Evolutionary conservation across 2,888 invertebrate genomes (phyloP), one percentile per base, ranked within the genome.

Genomic region (Electrophaes corylata): DNA sequence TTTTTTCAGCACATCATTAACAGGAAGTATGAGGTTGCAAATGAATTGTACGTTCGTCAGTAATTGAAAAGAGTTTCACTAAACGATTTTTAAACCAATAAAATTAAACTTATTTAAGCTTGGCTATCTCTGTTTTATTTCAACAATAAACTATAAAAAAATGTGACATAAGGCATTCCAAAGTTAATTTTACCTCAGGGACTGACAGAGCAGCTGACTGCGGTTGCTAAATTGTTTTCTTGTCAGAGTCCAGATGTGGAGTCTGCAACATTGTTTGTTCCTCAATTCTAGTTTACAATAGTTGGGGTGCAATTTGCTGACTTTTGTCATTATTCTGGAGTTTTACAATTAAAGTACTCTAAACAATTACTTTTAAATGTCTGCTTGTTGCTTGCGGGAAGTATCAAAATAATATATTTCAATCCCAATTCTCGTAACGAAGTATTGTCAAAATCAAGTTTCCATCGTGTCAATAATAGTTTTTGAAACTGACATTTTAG

Each of bases 161-260:
- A 4, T 44, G 4, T 29, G 11, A n/a, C 1, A n/a, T 1, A 11
- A 11, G 4, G 18, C 0, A n/a, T 45, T 51, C 41, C 10, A 46
- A 55, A 40, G 20, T 44, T 41, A 55, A 57, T n/a, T 44, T 50
- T 35, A 64, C 64, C 66, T 62, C 18, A 50, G 62, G 62, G 66
- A 64, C 39, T 40, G 40, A 18, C 14, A n/a, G n/a, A 51, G 43
- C 57, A 58, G 58, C 58, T 52, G 57, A 49, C 49, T 43, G 51
- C 19, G 37, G 50, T 60, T 41, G 43, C 56, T 60, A 76, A 76
- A 83, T 79, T 73, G 79, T 79, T 79, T 75, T 71, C 77, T 70
- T 76, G 79, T 75, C 75, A 71, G 70, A 57, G 64, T 69, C 71
- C 81, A 82, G 81, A 83, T 83, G 83, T 72, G 63, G 69, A 67